Evolutionary conservation across 1,140 invertebrate genomes (phyloP).

Genomic region (Ridgeia piscesae): DNA sequence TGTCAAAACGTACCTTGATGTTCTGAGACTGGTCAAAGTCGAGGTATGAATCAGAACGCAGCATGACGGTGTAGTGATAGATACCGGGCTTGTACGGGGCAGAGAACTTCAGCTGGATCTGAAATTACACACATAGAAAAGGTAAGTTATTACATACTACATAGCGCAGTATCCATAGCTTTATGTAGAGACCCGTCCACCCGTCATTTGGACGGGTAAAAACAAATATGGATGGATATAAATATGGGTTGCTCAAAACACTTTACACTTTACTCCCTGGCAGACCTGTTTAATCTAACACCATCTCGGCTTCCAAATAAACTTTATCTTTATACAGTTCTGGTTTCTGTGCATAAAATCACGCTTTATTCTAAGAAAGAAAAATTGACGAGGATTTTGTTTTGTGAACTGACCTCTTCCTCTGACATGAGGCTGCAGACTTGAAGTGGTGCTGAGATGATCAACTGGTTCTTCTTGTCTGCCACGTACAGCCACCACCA

Average conservation of each 20-base stretch:
- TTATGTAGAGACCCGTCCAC: too few species aligned
- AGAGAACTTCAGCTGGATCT: slow-evolving; percentile 93
- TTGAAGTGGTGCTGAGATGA: slow-evolving; percentile 88
- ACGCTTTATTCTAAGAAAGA: neutral
- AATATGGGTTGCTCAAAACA: too few species aligned
- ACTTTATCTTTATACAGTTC: neutral
- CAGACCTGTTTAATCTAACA: too few species aligned
- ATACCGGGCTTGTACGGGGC: slow-evolving; percentile 89
- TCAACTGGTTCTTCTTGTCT: slow-evolving; percentile 85
- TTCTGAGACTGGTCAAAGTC: slow-evolving; percentile 58
- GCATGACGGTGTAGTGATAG: slow-evolving; percentile 91
- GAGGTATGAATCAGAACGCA: slow-evolving; percentile 91
- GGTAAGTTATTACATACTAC: too few species aligned
- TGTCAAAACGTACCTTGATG: slow-evolving; percentile 45
- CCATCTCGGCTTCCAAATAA: neutral
- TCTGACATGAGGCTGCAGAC: slow-evolving; percentile 66
- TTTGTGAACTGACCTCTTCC: slow-evolving; percentile 50
- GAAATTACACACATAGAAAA: slow-evolving; percentile 38
- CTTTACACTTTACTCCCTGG: too few species aligned
- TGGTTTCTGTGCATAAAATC: neutral
- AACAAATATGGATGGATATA: too few species aligned
- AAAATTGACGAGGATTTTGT: neutral
- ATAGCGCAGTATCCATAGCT: too few species aligned
- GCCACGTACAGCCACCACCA: slow-evolving; percentile 99
- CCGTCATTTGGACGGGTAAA: too few species aligned